Percentiles rank a stretch among this genome's conserved stretches.
phyloP scores from a whole-genome alignment of 2,113 vertebrate species.

The Chaetura pelagica region DNA sequence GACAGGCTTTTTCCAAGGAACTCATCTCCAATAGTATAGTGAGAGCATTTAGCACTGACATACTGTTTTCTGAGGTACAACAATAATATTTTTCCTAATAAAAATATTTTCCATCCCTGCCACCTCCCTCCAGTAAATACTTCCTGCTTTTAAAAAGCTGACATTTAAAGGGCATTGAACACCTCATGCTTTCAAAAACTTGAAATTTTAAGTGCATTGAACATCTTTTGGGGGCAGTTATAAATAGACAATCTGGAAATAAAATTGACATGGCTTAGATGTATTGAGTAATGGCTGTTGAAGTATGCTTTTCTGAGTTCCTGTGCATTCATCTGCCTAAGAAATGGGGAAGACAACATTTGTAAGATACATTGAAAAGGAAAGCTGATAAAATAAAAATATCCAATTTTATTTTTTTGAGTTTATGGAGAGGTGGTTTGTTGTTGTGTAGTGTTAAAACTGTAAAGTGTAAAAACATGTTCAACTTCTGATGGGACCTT shows the following conservation, averaged over 20 bases:
- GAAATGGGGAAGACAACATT: background rate
- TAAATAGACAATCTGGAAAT: background rate
- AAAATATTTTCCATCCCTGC: background rate
- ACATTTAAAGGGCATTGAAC: background rate
- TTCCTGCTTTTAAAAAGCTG: background rate
- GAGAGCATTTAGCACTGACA: background rate
- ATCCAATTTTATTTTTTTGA: background rate
- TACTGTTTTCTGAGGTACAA: background rate
- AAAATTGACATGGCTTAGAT: background rate
- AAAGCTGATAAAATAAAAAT: background rate
- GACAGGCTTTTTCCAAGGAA: background rate
- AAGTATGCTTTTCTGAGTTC: background rate
- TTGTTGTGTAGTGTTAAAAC: background rate
- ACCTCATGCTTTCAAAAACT: background rate
- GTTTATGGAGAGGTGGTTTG: background rate
- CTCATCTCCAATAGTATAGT: background rate
- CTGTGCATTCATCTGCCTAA: background rate
- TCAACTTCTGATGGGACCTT: background rate
- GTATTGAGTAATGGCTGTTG: background rate
- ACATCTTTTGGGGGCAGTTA: background rate
- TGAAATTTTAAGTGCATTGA: background rate
- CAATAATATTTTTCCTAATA: background rate
- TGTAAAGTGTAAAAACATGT: background rate
- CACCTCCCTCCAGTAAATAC: rapidly evolving
- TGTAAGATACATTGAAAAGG: background rate